These are phyloP conservation scores for Florisuga fusca DNA, from an alignment of 2,797 vertebrate species.

Conservation along the genomic window DNA sequence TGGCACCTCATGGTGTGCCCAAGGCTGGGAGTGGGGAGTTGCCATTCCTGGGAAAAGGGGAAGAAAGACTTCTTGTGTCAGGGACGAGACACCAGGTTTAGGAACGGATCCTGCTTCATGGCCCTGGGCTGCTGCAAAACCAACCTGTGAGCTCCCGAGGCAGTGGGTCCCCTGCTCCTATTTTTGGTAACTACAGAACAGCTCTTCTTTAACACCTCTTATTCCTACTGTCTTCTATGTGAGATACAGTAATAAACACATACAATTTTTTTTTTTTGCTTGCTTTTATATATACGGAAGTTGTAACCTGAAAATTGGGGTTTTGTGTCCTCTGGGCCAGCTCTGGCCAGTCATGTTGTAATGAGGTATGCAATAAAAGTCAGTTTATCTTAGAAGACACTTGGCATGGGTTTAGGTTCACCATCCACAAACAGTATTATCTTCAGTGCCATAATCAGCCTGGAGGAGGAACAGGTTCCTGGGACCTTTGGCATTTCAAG, in stretches of 20 bases:
- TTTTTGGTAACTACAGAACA: neutral
- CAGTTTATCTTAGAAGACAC: conserved; percentile 48
- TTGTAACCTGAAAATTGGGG: neutral
- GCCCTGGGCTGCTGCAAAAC: neutral
- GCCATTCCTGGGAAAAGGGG: neutral
- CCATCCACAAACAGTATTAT: conserved; percentile 42
- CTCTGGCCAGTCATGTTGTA: neutral
- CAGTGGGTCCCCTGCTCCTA: neutral
- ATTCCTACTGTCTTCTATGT: neutral
- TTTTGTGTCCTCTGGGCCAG: neutral
- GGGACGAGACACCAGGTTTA: accelerated
- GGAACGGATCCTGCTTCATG: accelerated
- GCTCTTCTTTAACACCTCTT: neutral
- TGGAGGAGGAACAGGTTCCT: conserved; percentile 63
- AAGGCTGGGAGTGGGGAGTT: accelerated
- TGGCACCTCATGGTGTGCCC: neutral
- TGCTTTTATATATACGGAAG: neutral
- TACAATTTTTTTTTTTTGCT: neutral
- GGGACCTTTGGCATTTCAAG: conserved; percentile 76
- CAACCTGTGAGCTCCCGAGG: neutral
- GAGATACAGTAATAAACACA: neutral
- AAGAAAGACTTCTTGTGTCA: neutral
- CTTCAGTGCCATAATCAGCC: conserved; percentile 57
- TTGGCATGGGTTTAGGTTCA: conserved; percentile 37
- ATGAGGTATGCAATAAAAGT: conserved; percentile 34